phyloP scores from a whole-genome alignment of 2,888 invertebrate species.

The Gastrophysa polygoni region DNA sequence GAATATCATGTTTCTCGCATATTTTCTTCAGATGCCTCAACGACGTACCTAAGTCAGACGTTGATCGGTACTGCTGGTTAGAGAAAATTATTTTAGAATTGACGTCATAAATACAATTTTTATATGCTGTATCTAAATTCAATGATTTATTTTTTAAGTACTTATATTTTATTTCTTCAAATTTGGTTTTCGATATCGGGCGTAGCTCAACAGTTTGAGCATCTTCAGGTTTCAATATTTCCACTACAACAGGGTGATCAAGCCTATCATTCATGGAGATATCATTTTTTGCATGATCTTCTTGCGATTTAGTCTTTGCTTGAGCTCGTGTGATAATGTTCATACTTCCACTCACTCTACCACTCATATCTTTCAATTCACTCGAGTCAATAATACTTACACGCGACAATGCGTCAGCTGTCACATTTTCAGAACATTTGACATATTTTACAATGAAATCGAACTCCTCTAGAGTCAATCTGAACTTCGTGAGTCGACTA shows the following conservation, averaged over 20 bases:
- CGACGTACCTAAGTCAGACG: not conserved
- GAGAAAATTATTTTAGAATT: not conserved
- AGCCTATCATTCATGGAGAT: not conserved
- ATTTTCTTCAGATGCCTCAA: not conserved
- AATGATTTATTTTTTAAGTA: not conserved
- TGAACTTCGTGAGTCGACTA: conserved; percentile 13
- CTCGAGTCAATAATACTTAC: not conserved
- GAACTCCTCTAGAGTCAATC: conserved; percentile 19
- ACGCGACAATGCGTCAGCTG: not conserved
- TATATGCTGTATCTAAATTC: not conserved
- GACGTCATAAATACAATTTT: not conserved
- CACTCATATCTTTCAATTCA: not conserved
- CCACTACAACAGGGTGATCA: not conserved
- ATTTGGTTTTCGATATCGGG: not conserved
- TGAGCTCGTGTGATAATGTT: not conserved
- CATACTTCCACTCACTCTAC: not conserved
- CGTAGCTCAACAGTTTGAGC: not conserved
- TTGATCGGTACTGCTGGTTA: not conserved
- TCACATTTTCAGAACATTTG: not conserved
- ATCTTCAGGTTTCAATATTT: not conserved
- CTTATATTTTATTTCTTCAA: not conserved
- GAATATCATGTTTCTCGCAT: not conserved
- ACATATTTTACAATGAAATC: conserved; percentile 7
- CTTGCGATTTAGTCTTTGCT: not conserved
- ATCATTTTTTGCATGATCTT: not conserved